Conservation (phyloP, 2,888 invertebrate species). For the Torymus auratus region DNA sequence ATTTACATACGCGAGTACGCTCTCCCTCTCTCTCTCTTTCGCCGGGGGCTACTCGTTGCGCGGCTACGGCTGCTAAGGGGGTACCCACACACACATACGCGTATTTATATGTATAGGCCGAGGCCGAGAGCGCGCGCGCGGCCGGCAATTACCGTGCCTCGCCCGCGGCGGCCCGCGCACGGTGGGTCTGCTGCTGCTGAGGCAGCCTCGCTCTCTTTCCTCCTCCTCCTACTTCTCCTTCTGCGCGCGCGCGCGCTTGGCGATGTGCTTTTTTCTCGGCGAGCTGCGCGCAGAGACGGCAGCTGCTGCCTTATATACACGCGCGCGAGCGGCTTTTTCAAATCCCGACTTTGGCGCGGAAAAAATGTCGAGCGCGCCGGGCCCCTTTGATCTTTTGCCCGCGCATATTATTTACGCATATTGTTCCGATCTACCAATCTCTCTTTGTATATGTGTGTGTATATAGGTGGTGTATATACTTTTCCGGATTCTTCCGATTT, state of each 20-base stretch:
- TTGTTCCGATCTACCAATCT: no score
- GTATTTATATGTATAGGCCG: conserved; percentile 29
- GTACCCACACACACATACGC: not conserved
- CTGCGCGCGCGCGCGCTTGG: not conserved
- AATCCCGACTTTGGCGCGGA: conserved; percentile 24
- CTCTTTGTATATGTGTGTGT: not conserved
- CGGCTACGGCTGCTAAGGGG: conserved; percentile 11
- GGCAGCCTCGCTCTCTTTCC: conserved; percentile 12
- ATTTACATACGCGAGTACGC: conserved; percentile 53
- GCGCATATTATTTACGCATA: no score
- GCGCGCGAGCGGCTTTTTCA: conserved; percentile 44
- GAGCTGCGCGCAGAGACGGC: not conserved
- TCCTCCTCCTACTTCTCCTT: conserved; percentile 24
- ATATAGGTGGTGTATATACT: conserved; percentile 50
- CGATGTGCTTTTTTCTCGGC: conserved; percentile 17
- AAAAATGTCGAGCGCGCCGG: not conserved
- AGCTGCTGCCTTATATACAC: conserved; percentile 23
- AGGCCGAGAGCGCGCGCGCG: conserved; percentile 66
- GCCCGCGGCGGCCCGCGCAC: conserved; percentile 67
- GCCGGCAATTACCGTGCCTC: conserved; percentile 70
- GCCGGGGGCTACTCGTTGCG: conserved; percentile 50
- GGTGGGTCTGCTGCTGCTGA: conserved; percentile 53
- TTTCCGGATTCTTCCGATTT: conserved; percentile 54
- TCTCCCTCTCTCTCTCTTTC: not conserved
- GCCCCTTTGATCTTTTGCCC: no score